Evolutionary conservation across 1,140 invertebrate species (phyloP).

Genomic region (Plectrocnemia conspersa): DNA sequence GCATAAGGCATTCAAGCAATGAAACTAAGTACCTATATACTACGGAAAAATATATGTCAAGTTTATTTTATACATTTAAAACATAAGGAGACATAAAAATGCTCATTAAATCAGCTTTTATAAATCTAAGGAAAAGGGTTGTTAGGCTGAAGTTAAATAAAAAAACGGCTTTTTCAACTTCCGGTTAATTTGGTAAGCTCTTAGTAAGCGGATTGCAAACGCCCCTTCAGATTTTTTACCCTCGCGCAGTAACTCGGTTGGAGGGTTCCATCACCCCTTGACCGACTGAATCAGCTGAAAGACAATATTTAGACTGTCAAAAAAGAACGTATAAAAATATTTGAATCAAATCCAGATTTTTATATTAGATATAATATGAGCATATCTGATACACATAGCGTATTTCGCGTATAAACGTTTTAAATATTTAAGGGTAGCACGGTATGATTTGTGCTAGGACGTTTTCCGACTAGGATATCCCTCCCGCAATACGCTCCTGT

Average conservation of each 20-base stretch:
- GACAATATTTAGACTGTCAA: no score
- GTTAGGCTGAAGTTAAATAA: no score
- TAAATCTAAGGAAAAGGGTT: no score
- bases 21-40: no score
- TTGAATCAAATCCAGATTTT: not conserved
- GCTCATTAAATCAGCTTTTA: no score
- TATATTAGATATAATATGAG: not conserved
- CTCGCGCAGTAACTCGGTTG: no score
- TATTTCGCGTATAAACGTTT: not conserved
- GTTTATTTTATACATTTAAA: no score
- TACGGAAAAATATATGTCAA: no score
- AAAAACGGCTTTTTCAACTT: constrained; percentile 20
- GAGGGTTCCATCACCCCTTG: no score
- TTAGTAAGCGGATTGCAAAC: constrained; percentile 16
- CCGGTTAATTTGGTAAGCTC: constrained; percentile 24
- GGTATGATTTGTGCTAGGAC: constrained; percentile 8
- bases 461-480: not conserved
- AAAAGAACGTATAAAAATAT: not conserved
- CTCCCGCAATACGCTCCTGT: not conserved
- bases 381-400: not conserved
- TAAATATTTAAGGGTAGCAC: constrained; percentile 19
- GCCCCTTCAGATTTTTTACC: not conserved
- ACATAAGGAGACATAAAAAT: no score
- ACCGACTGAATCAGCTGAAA: constrained; percentile 23
- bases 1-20: no score